phyloP scores from a whole-genome alignment of 2,888 invertebrate genomes.

The Trissolcus brochymenae region DNA sequence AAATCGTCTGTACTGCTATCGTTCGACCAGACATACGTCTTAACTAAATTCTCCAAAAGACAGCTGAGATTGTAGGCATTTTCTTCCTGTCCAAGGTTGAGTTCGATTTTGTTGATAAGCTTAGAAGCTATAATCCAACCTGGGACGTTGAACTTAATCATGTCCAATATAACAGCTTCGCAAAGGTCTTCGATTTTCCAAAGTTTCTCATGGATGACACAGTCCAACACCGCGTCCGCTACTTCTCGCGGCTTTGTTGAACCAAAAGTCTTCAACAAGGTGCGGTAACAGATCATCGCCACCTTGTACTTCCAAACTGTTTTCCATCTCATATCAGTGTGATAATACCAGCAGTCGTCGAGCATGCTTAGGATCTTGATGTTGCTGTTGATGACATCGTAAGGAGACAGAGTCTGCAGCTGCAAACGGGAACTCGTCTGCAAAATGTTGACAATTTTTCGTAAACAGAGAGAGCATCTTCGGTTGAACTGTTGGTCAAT shows the following conservation, averaged over 20 bases:
- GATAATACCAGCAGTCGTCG: conserved; percentile 52
- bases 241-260: conserved; percentile 70
- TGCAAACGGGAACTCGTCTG: conserved; percentile 59
- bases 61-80: conserved; percentile 77
- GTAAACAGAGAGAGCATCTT: conserved; percentile 57
- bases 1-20: conserved; percentile 76
- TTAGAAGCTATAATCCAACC: conserved; percentile 60
- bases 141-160: conserved; percentile 64
- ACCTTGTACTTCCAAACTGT: conserved; percentile 59
- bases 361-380: conserved; percentile 64
- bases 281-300: conserved; percentile 63
- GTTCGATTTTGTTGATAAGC: conserved; percentile 65
- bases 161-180: conserved; percentile 68
- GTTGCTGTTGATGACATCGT: conserved; percentile 60
- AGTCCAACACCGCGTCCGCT: conserved; percentile 71
- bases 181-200: conserved; percentile 76
- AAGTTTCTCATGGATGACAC: conserved; percentile 72
- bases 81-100: conserved; percentile 65
- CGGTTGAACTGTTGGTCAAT: conserved; percentile 38
- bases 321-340: conserved; percentile 59
- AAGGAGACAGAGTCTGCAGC: conserved; percentile 57
- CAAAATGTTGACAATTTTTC: conserved; percentile 58
- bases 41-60: conserved; percentile 78
- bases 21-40: conserved; percentile 76
- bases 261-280: conserved; percentile 63